Conservation (phyloP, 2,888 invertebrate genomes). For the Chesias legatella region DNA sequence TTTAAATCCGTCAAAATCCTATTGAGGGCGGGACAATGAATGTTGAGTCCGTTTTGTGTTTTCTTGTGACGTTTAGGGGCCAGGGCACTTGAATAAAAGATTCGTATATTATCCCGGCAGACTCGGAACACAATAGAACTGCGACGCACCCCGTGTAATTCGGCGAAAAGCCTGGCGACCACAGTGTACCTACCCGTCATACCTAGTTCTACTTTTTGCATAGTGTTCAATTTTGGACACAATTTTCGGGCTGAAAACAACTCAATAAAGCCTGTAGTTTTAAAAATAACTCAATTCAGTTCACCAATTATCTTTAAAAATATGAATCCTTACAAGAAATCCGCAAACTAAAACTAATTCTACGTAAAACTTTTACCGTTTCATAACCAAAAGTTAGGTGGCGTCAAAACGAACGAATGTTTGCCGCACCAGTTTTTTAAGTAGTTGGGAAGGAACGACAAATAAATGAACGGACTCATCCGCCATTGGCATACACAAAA, state of each 20-base stretch:
- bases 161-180: slow-evolving; percentile 56
- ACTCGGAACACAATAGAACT: slow-evolving; percentile 60
- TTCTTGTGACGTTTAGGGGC: slow-evolving; percentile 65
- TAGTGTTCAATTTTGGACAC: no score
- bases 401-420: slow-evolving; percentile 36
- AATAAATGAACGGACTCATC: slow-evolving; percentile 51
- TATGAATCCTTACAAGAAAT: slow-evolving; percentile 1
- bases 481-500: slow-evolving; percentile 52
- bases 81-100: slow-evolving; percentile 77
- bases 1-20: slow-evolving; percentile 61
- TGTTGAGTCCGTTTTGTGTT: slow-evolving; percentile 68
- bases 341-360: slow-evolving; percentile 35
- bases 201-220: no score
- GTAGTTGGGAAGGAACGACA: slow-evolving; percentile 42
- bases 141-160: slow-evolving; percentile 67
- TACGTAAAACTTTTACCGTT: slow-evolving; percentile 33
- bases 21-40: slow-evolving; percentile 71
- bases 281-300: no score
- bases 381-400: slow-evolving; percentile 31
- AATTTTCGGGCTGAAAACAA: no score
- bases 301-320: no score
- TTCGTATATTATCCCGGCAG: slow-evolving; percentile 69
- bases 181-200: slow-evolving; percentile 61
- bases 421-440: slow-evolving; percentile 41
- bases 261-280: no score